Evolutionary conservation across 2,797 vertebrate genomes (phyloP).

Genomic region (Rhyacichthys aspro): DNA sequence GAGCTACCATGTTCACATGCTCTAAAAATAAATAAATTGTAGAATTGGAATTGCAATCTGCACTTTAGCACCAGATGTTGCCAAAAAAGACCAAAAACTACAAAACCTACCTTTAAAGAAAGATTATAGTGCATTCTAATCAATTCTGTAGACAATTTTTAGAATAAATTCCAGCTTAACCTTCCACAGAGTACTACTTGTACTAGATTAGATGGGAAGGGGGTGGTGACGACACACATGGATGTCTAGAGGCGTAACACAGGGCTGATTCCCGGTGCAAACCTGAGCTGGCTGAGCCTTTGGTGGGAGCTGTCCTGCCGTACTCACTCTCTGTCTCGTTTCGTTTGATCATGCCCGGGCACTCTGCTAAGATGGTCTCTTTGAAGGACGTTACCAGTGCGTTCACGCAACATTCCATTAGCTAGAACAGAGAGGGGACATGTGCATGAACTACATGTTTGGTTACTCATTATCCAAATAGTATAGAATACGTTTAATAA

Average conservation of each 20-base stretch:
- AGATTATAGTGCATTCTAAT: no score
- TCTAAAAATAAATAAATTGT: no score
- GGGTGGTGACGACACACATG: constrained; percentile 10
- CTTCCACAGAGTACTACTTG: neutral
- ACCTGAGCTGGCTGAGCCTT: constrained; percentile 75
- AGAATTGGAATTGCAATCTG: no score
- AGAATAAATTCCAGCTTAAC: no score
- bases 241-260: constrained; percentile 33
- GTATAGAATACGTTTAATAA: neutral
- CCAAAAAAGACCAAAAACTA: no score
- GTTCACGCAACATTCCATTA: constrained; percentile 99
- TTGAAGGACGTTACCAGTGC: constrained; percentile 97
- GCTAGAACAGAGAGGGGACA: constrained; percentile 72
- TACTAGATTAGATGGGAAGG: neutral
- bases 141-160: no score
- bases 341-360: constrained; percentile 98
- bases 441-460: no score
- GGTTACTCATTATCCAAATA: neutral
- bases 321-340: constrained; percentile 99
- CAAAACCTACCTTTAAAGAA: no score
- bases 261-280: constrained; percentile 63
- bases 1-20: no score
- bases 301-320: constrained; percentile 63
- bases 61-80: no score
- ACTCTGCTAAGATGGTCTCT: constrained; percentile 96